Evolutionary conservation across 2,797 vertebrate species (phyloP).

Genomic region (Apodemus agrarius): DNA sequence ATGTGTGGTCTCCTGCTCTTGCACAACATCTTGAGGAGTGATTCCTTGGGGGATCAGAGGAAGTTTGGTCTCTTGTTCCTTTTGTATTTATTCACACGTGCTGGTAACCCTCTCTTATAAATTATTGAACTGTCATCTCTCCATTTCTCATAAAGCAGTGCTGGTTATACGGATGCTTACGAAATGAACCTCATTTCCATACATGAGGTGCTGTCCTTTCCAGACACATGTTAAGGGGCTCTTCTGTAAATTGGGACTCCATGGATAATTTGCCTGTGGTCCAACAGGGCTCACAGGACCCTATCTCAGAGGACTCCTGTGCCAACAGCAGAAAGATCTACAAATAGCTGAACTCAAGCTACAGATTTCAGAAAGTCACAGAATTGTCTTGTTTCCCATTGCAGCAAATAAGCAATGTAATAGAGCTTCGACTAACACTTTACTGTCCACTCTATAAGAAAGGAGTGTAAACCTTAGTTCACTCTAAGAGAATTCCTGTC

Average conservation of each 20-base stretch:
- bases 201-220: background rate
- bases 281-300: background rate
- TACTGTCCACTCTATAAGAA: background rate
- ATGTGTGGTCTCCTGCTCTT: background rate
- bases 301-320: background rate
- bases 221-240: background rate
- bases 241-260: background rate
- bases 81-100: background rate
- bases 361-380: background rate
- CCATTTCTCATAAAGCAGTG: background rate
- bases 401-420: background rate
- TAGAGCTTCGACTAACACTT: background rate
- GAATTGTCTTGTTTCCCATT: background rate
- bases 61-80: background rate
- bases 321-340: background rate
- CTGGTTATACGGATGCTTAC: background rate
- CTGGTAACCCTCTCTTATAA: background rate
- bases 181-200: background rate
- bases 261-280: background rate
- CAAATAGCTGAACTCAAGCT: background rate
- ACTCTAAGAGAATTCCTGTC: background rate
- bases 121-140: background rate
- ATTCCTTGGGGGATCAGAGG: background rate
- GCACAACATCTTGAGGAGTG: background rate
- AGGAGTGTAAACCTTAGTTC: background rate